Percentiles rank a stretch among this genome's conserved stretches.
phyloP scores from a whole-genome alignment of 2,888 invertebrate genomes.

The Monopis laevigella region DNA sequence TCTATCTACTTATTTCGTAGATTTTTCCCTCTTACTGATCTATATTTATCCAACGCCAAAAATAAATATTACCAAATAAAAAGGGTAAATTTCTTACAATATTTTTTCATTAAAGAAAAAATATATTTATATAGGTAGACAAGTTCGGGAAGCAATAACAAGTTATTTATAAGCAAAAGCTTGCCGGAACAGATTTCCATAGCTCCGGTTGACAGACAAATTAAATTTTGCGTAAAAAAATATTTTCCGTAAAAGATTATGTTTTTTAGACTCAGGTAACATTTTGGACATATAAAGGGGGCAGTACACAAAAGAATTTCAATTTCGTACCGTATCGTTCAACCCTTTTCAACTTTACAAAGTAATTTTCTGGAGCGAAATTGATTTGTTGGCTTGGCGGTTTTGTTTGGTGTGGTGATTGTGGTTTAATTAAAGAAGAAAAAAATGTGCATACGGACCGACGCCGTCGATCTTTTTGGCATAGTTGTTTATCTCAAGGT shows the following conservation, averaged over 20 bases:
- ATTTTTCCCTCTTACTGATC: no score
- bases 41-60: no score
- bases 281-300: conserved; percentile 55
- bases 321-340: conserved; percentile 57
- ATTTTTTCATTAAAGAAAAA: no score
- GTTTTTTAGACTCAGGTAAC: conserved; percentile 43
- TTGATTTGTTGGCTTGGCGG: conserved; percentile 58
- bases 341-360: conserved; percentile 59
- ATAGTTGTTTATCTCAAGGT: no score
- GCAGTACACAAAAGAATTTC: conserved; percentile 59
- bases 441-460: conserved; percentile 17
- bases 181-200: conserved; percentile 6
- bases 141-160: not conserved
- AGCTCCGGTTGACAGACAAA: conserved; percentile 11
- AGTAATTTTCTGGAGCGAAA: conserved; percentile 61
- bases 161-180: conserved; percentile 3
- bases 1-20: no score
- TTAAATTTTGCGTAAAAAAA: conserved; percentile 11
- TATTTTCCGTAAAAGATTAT: conserved; percentile 11
- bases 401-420: conserved; percentile 49
- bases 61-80: no score
- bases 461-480: no score
- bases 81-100: no score
- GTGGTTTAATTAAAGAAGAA: conserved; percentile 49
- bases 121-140: no score